Base-by-base conservation (phyloP, 2,888 invertebrate genomes). In the Andrena trimmerana region DNA sequence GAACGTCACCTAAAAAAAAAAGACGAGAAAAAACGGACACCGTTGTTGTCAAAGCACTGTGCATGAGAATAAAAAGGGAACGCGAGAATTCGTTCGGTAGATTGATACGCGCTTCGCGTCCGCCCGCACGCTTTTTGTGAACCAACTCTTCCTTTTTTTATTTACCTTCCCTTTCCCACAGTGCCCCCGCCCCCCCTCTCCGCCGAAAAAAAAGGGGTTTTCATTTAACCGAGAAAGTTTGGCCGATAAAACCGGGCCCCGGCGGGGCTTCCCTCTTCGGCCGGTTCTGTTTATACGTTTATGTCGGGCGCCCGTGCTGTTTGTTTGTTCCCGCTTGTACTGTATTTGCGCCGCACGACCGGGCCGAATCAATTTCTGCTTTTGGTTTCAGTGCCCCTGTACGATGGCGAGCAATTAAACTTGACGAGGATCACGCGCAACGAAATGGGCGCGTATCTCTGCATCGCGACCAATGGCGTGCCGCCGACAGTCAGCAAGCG, bases 401-500 rank as follows among this genome's bases (percentile, higher is more conserved):
- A 97, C 94, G 97, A 98, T 90, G 98, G 98, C 27, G 97, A 98
- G 93, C 96, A 97, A 86, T 95, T 98, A 92, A 97, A 97, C 93
- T 95, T 98, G 93, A 97, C 97, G 92, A 97, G 97, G 95, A 97
- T 98, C 94, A 97, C 97, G 92, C 96, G 98, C 92, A 97, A 97
- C 78, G 98, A 98, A 95, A 97, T 97, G 97, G 97, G 97, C 2
- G 97, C 97, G 68, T 97, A 97, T 94, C 96, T 97, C 82, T 96
- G 97, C 95, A 97, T 97, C 92, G 97, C 97, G 59, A 97, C 97
- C 91, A 98, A 98, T 93, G 97, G 97, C 60, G 97, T 98, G 31
- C 98, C 98, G 52, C 98, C 98, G 69, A 98, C 98, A 52, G 98
- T 98, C 93, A 98, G 98, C 94, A 98, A 98, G 95, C 96, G 98